phyloP scores from a whole-genome alignment of 2,113 vertebrate genomes.

The Microcebus tavaratra region DNA sequence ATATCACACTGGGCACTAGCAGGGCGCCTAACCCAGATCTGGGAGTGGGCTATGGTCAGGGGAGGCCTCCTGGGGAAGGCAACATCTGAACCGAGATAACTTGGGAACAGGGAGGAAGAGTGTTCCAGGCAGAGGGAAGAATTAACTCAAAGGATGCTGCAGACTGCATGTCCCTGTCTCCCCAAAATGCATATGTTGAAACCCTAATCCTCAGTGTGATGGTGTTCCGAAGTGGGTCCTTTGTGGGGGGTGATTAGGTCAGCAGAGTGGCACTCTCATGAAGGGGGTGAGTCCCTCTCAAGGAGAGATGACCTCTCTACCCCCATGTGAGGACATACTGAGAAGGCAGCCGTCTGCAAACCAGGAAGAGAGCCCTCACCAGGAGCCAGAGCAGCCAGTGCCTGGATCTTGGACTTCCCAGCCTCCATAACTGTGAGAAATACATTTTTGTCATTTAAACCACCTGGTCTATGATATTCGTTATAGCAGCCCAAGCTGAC shows the following conservation, averaged over 20 bases:
- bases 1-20: neutral
- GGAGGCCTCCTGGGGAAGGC: neutral
- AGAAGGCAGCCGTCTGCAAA: neutral
- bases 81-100: neutral
- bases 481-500: neutral
- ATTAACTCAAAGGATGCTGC: neutral
- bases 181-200: neutral
- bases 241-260: neutral
- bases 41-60: neutral
- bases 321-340: neutral
- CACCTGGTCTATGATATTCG: accelerated
- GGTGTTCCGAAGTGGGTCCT: neutral
- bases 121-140: neutral
- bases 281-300: neutral
- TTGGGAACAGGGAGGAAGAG: neutral
- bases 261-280: neutral
- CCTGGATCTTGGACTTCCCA: neutral
- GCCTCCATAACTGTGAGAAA: neutral
- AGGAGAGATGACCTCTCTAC: neutral
- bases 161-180: neutral
- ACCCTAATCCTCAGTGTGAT: neutral
- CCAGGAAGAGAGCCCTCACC: neutral
- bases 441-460: neutral
- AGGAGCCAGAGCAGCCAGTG: neutral
- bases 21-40: neutral